A percentile compares a stretch with the other conserved stretches of the same genome.
Conservation (phyloP, 2,888 invertebrate species). For the Watsonalla binaria region DNA sequence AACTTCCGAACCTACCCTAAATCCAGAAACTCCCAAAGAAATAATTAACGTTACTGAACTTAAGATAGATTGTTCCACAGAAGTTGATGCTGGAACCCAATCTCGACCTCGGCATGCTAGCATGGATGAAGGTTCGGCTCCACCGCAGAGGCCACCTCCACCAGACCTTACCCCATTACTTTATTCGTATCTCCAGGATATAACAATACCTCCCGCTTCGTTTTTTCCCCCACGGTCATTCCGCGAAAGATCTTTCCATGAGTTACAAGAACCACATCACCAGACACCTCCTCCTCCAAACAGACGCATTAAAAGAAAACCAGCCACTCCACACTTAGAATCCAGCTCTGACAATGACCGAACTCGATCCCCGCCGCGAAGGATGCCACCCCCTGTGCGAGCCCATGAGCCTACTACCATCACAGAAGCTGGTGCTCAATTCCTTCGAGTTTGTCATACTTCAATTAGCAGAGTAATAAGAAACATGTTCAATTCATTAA, state of each 20-base stretch:
- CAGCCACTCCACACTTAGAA: slow-evolving; percentile 59
- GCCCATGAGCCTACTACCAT: slow-evolving; percentile 82
- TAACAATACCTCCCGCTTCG: slow-evolving; percentile 67
- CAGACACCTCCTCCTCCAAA: slow-evolving; percentile 61
- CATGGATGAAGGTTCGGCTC: slow-evolving; percentile 40
- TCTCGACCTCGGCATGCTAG: slow-evolving; percentile 26
- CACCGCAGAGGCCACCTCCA: slow-evolving; percentile 70
- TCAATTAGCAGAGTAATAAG: slow-evolving; percentile 82
- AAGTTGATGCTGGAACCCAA: slow-evolving; percentile 17
- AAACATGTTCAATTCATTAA: slow-evolving; percentile 82
- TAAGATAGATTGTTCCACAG: background rate
- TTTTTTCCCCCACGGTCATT: slow-evolving; percentile 65
- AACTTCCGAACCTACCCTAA: slow-evolving; percentile 4
- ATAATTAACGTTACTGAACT: slow-evolving; percentile 3
- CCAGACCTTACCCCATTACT: slow-evolving; percentile 69
- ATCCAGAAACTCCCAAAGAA: background rate
- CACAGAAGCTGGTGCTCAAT: slow-evolving; percentile 83
- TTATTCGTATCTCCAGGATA: slow-evolving; percentile 76
- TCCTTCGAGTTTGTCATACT: slow-evolving; percentile 83
- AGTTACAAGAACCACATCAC: slow-evolving; percentile 53
- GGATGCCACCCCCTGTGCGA: slow-evolving; percentile 55
- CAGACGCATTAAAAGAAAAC: slow-evolving; percentile 70
- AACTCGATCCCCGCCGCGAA: slow-evolving; percentile 60
- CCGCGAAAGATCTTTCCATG: slow-evolving; percentile 52
- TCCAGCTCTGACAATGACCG: slow-evolving; percentile 74